Conservation (phyloP, 2,888 invertebrate species). For the Dynastes hyllus region DNA sequence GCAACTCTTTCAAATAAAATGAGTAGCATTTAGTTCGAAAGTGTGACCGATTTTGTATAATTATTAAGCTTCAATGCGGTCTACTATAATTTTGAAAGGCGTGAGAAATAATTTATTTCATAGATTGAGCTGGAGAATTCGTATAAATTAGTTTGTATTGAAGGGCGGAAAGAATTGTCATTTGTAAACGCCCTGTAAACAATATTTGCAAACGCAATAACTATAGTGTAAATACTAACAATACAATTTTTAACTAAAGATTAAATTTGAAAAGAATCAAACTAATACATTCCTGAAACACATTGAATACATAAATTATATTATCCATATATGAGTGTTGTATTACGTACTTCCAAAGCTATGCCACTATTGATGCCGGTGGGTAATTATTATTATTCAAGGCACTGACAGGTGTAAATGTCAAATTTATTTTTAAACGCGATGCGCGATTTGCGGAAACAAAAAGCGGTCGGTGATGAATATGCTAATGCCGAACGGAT, state of each 20-base stretch:
- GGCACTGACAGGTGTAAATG: constrained; percentile 12
- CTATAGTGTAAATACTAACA: no score
- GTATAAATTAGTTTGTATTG: no score
- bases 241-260: no score
- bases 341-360: background rate
- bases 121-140: background rate
- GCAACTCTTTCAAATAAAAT: no score
- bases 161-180: no score
- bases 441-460: constrained; percentile 2
- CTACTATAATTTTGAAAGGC: background rate
- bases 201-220: no score
- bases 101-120: background rate
- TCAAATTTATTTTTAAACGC: constrained; percentile 36
- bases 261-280: no score
- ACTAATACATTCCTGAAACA: no score
- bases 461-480: background rate
- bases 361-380: background rate
- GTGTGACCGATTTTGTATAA: background rate
- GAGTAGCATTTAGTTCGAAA: background rate
- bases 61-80: background rate
- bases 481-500: background rate
- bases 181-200: no score
- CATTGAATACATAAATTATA: no score
- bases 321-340: no score
- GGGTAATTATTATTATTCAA: background rate